Evolutionary conservation across 2,797 vertebrate genomes (phyloP).

Genomic region (Clarias platycephalus): DNA sequence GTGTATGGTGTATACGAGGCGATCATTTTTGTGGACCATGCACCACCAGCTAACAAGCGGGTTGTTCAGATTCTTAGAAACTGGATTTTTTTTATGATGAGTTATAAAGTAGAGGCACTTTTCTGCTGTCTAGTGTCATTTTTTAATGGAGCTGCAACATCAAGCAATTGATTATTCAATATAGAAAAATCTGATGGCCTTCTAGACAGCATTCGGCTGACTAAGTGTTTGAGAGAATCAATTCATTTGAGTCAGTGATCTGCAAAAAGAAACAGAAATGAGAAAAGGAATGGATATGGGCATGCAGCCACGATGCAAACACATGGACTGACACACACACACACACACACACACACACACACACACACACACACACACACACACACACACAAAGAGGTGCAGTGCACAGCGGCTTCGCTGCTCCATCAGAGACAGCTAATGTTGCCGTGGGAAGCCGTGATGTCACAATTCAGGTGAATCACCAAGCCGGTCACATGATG

Average conservation of each 20-base stretch:
- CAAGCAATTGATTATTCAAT: conserved; percentile 16
- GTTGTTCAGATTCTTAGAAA: neutral
- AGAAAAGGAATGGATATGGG: neutral
- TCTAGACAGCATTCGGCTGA: neutral
- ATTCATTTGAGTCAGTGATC: conserved; percentile 5
- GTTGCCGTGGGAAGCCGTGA: conserved; percentile 68
- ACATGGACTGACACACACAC: conserved; percentile 13
- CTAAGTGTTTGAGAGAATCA: neutral
- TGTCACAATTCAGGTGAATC: conserved; percentile 83
- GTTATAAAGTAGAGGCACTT: neutral
- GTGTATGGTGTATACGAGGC: neutral
- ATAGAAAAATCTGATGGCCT: conserved; percentile 8
- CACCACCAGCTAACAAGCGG: neutral
- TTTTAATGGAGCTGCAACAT: neutral
- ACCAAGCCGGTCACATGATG: conserved; percentile 73
- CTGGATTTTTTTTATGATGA: neutral
- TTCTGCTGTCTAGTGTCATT: conserved; percentile 11
- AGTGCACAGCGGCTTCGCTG: neutral
- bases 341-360: neutral
- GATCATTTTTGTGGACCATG: neutral
- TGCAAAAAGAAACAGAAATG: conserved; percentile 5
- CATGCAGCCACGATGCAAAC: conserved; percentile 25
- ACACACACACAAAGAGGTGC: neutral
- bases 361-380: too few relatives aligned
- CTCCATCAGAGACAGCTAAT: conserved; percentile 50